Conservation (phyloP, 2,113 vertebrate species). For the Artemisiospiza belli region DNA sequence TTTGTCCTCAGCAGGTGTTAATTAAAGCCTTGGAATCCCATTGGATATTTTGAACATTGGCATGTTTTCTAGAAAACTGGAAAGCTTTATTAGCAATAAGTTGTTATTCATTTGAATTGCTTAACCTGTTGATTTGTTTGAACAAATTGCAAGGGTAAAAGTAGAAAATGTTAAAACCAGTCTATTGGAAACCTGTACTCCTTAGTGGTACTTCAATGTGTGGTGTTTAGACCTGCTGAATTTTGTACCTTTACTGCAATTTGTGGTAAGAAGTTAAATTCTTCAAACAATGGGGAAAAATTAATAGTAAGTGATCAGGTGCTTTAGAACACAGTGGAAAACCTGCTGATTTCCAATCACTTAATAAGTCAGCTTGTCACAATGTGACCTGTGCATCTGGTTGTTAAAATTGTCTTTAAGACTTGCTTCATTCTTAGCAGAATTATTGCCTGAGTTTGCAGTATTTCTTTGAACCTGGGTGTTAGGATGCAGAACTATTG, state of each 20-base stretch:
- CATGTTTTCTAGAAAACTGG: background rate
- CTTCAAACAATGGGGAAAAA: background rate
- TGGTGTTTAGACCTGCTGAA: background rate
- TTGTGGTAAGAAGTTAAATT: background rate
- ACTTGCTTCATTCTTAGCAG: background rate
- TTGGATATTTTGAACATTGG: background rate
- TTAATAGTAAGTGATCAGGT: background rate
- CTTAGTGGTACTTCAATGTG: background rate
- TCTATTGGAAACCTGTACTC: background rate
- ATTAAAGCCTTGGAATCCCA: background rate
- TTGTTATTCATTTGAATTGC: background rate
- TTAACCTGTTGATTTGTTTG: conserved; percentile 16
- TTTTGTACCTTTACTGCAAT: background rate
- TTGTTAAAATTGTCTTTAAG: background rate
- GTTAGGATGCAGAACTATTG: background rate
- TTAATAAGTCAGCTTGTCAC: background rate
- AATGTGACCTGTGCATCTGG: background rate
- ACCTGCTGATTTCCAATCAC: background rate
- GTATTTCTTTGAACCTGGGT: background rate
- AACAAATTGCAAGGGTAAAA: background rate
- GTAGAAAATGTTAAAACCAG: background rate
- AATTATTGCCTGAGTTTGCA: background rate
- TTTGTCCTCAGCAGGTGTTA: background rate
- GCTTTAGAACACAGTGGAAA: background rate
- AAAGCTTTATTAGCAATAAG: background rate